phyloP scores from a whole-genome alignment of 2,797 vertebrate genomes.

The Melanotaenia parkinsoni region DNA sequence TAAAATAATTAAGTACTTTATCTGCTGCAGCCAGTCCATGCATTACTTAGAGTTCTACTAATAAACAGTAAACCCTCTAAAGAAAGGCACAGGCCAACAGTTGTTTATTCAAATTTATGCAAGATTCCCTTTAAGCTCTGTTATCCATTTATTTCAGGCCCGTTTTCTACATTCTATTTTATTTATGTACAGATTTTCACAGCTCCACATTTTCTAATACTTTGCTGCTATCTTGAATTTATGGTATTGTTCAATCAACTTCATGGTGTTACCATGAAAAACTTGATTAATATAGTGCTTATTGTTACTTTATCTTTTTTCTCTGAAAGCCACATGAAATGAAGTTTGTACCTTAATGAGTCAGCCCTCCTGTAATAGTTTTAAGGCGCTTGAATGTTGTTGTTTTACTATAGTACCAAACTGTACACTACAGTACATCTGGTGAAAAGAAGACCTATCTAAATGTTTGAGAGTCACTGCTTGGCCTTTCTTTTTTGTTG shows the following conservation, averaged over 20 bases:
- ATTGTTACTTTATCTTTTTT: slow-evolving; percentile 73
- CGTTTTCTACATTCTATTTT: slow-evolving; percentile 77
- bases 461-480: slow-evolving; percentile 76
- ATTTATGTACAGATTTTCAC: slow-evolving; percentile 83
- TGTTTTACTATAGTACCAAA: slow-evolving; percentile 81
- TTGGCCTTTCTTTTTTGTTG: slow-evolving; percentile 64
- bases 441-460: slow-evolving; percentile 76
- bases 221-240: slow-evolving; percentile 85
- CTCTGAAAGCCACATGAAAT: slow-evolving; percentile 72
- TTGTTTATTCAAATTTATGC: slow-evolving; percentile 83
- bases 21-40: slow-evolving; percentile 82
- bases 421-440: slow-evolving; percentile 83
- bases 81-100: slow-evolving; percentile 77
- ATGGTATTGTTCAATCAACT: slow-evolving; percentile 77
- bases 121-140: slow-evolving; percentile 86
- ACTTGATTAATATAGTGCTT: slow-evolving; percentile 75
- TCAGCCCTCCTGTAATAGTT: slow-evolving; percentile 80
- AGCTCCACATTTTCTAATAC: slow-evolving; percentile 78
- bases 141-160: slow-evolving; percentile 73
- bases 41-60: slow-evolving; percentile 78
- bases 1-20: slow-evolving; percentile 84
- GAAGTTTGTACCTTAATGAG: slow-evolving; percentile 78
- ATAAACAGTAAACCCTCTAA: slow-evolving; percentile 79
- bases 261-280: slow-evolving; percentile 68
- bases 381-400: slow-evolving; percentile 84